These are phyloP conservation scores for Apeltes quadracus DNA, from an alignment of 2,113 vertebrate species.

Conservation along the genomic window DNA sequence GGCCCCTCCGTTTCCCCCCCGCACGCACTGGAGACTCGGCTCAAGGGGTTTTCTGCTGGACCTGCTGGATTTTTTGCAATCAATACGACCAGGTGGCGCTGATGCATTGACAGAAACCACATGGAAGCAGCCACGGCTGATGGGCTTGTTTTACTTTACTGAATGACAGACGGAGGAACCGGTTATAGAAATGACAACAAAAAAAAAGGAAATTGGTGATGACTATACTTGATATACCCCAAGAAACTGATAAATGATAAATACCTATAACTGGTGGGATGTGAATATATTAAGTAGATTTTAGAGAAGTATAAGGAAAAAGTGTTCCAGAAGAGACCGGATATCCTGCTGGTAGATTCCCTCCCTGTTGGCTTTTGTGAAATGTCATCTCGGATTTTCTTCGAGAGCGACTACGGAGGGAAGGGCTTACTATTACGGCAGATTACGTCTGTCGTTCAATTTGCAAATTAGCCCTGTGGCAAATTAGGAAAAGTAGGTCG, in stretches of 20 bases:
- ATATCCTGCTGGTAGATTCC: constrained; percentile 27
- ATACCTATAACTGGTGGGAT: background rate
- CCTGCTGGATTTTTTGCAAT: too few relatives aligned
- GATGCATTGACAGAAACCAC: background rate
- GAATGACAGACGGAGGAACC: background rate
- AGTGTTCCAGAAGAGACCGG: background rate
- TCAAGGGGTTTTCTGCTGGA: too few relatives aligned
- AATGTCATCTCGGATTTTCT: constrained; percentile 42
- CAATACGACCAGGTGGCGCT: background rate
- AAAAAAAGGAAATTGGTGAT: background rate
- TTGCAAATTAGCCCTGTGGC: constrained; percentile 1
- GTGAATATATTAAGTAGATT: background rate
- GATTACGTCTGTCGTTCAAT: constrained; percentile 52
- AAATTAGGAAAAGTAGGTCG: constrained; percentile 46
- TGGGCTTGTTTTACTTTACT: background rate
- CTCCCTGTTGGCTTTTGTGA: constrained; percentile 45
- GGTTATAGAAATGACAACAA: background rate
- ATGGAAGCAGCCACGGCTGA: background rate
- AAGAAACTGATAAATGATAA: background rate
- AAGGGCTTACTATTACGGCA: constrained; percentile 44
- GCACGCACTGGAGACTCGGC: too few relatives aligned
- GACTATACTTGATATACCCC: background rate
- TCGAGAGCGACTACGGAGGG: constrained; percentile 40
- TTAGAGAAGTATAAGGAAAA: background rate
- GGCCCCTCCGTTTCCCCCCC: too few relatives aligned